These are phyloP conservation scores for Neodiprion lecontei DNA, from an alignment of 1,140 invertebrate species.

Conservation along the genomic window DNA sequence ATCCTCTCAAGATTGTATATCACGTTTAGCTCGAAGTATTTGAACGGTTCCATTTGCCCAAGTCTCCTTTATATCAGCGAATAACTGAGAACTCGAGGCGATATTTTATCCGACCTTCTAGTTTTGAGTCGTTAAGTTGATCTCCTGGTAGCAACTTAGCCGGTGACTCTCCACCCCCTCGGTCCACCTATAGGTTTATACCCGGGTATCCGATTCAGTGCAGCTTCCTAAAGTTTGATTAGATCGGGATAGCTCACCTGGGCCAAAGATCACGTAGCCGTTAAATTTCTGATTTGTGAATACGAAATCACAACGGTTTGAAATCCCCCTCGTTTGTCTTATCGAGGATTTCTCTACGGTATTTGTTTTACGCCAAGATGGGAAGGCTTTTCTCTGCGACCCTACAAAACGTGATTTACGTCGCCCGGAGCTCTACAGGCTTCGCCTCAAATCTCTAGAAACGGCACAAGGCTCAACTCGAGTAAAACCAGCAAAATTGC, in stretches of 20 bases:
- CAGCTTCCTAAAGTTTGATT: constrained; percentile 9
- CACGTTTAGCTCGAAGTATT: no score
- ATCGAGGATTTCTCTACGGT: constrained; percentile 3
- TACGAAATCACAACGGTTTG: constrained; percentile 9
- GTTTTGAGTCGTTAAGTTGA: constrained; percentile 5
- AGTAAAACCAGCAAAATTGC: neutral
- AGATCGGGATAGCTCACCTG: neutral
- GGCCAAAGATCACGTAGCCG: neutral
- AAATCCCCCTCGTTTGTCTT: constrained; percentile 11
- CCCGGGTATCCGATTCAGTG: neutral
- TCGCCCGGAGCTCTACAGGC: neutral
- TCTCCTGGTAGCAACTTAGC: neutral
- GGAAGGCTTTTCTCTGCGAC: neutral
- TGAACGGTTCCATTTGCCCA: no score
- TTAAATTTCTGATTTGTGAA: constrained; percentile 13
- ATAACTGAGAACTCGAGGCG: neutral
- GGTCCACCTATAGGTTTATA: neutral
- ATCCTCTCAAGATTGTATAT: no score
- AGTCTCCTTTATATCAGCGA: no score
- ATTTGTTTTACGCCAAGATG: constrained; percentile 6
- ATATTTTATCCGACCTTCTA: constrained; percentile 1
- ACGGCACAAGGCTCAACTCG: neutral
- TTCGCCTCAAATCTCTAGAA: neutral
- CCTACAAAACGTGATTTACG: constrained; percentile 14
- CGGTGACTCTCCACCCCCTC: neutral